A percentile compares a stretch with the other conserved stretches of the same genome.
These are phyloP conservation scores for Anhinga anhinga DNA, from an alignment of 2,113 vertebrate species.

Conservation along the genomic window DNA sequence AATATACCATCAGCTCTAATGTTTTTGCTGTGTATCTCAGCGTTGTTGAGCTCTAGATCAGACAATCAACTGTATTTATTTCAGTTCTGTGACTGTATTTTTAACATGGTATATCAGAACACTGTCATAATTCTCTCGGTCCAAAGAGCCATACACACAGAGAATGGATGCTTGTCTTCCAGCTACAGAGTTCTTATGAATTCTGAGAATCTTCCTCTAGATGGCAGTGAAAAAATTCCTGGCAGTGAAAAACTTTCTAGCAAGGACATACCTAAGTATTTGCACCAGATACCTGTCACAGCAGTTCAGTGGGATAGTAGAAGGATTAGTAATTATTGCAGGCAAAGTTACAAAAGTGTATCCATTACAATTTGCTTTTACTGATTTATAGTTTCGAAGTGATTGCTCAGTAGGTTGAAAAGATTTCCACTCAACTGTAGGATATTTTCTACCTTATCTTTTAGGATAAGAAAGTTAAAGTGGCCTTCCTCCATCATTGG, in stretches of 20 bases:
- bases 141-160: not conserved
- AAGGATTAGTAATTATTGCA: not conserved
- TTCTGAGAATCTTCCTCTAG: constrained; percentile 40
- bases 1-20: not conserved
- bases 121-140: not conserved
- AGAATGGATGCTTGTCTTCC: not conserved
- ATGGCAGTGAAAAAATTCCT: constrained; percentile 56
- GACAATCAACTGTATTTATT: not conserved
- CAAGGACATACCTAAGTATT: not conserved
- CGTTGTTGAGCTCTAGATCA: not conserved
- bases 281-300: not conserved
- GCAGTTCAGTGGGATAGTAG: not conserved
- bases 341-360: not conserved
- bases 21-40: not conserved
- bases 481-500: not conserved
- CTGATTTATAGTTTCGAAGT: not conserved
- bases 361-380: not conserved
- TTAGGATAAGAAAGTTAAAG: constrained; percentile 2
- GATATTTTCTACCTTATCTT: not conserved
- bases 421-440: not conserved
- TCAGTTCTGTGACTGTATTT: not conserved
- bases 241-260: no score
- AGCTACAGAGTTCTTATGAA: not conserved
- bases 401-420: not conserved
- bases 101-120: not conserved